Conservation (phyloP, 1,140 invertebrate species). For the Pemphigus obesinymphae region DNA sequence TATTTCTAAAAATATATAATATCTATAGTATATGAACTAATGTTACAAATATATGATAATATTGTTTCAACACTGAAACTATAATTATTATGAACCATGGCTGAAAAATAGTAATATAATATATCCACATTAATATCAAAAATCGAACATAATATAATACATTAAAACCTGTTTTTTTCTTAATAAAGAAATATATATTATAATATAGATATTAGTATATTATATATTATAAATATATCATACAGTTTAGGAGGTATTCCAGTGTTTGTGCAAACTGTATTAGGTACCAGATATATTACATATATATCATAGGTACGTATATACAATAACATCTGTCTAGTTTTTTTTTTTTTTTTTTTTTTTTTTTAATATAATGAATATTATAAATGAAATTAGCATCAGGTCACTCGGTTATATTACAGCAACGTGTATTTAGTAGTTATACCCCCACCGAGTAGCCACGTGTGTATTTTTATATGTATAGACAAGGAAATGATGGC, state of each 20-base stretch:
- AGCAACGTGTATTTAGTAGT: slow-evolving; percentile 26
- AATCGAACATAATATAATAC: neutral
- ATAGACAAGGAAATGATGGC: neutral
- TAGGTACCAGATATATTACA: no score
- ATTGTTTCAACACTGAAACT: no score
- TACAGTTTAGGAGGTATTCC: neutral
- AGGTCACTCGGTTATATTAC: slow-evolving; percentile 25
- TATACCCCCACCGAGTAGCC: neutral
- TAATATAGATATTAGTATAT: no score
- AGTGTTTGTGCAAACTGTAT: no score
- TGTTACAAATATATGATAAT: no score
- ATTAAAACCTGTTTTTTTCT: neutral
- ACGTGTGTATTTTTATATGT: neutral
- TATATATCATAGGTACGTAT: no score
- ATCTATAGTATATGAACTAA: no score
- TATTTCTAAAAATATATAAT: no score
- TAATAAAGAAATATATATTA: neutral
- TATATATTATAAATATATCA: neutral
- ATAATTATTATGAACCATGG: no score
- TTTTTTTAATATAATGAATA: neutral
- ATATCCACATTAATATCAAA: neutral
- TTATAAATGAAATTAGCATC: slow-evolving; percentile 21
- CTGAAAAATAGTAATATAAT: no score
- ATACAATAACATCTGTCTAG: no score
- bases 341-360: no score